Conservation (phyloP, 2,888 invertebrate species). For the Melieria omissa region DNA sequence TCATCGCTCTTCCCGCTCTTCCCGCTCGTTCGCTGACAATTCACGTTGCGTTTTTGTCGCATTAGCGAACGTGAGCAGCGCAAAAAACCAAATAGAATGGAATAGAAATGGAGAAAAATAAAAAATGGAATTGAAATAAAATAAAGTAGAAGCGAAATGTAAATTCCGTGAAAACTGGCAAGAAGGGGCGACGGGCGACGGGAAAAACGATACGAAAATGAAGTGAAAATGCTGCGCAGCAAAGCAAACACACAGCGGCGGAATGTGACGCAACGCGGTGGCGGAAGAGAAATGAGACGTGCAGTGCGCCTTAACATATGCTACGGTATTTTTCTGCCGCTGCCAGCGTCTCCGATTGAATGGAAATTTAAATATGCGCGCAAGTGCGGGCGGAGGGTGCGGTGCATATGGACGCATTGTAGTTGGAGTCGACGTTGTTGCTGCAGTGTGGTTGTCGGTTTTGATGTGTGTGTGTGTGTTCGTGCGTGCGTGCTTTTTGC, state of each 20-base stretch:
- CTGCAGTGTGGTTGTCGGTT: background rate
- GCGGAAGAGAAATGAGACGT: background rate
- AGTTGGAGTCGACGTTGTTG: background rate
- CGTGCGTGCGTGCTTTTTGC: background rate
- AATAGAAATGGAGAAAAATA: background rate
- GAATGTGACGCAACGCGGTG: too few relatives aligned
- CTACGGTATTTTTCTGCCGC: conserved; percentile 6
- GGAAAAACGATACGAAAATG: background rate
- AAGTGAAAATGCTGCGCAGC: conserved; percentile 6
- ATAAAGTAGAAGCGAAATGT: background rate
- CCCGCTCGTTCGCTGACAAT: conserved; percentile 9
- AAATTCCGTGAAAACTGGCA: background rate
- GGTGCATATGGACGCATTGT: too few relatives aligned
- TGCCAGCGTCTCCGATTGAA: conserved; percentile 11
- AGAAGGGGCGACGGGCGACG: background rate
- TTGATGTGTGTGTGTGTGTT: background rate
- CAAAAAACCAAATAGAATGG: background rate
- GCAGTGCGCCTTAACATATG: conserved; percentile 16
- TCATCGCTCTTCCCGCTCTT: background rate
- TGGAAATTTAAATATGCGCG: conserved; percentile 33
- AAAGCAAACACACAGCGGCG: background rate
- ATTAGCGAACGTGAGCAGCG: conserved; percentile 57
- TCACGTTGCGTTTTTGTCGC: conserved; percentile 57
- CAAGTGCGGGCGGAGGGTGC: conserved; percentile 1
- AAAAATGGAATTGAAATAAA: background rate